Base-by-base conservation (phyloP, 2,797 vertebrate genomes). In the Pygocentrus nattereri region DNA sequence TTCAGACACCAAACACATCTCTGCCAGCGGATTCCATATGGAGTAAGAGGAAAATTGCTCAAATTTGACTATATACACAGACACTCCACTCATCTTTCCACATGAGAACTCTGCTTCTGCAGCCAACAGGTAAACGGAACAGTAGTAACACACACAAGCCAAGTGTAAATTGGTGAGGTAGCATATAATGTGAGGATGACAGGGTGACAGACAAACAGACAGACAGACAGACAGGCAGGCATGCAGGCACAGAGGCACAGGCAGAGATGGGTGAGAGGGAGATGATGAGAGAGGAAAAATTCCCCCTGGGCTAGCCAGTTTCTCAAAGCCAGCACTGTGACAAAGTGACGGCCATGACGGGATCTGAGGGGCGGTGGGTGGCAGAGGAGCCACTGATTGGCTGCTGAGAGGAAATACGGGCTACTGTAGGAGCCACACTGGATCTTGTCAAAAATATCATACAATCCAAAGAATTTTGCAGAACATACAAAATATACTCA, bases 311-410 rank as follows among this genome's bases (percentile, higher is more conserved):
- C 80, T 19, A 69, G 69, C 86, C 83, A 79, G 76, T 80, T 80
- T 85, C 85, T 84, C 56, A 73, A 73, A 86, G 76, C 71, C 84
- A 21, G 82, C 75, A 27, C 27, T 58, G 41, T 68, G 84, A 90
- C 88, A 86, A 71, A 78, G 82, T 88, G 89, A 89, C 85, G 84
- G 78, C 87, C 84, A 61, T 82, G 88, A 82, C 77, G 82, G 89
- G 83, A 87, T 88, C 85, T 84, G 85, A 77, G 81, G 76, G 89
- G 89, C 88, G 75, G 82, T 73, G 74, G 75, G 54, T 64, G 82
- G 74, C 69, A 85, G 85, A 81, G 76, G 25, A 74, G 25, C 27
- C 79, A 75, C 54, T 21, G 82, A 76, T 76, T 65, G 82, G 58
- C 31, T 41, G 49, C 64, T 71, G 74, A 88, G 76, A 88, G 88